Conservation (phyloP, 2,888 invertebrate genomes). For the Sarcophaga carnaria region DNA sequence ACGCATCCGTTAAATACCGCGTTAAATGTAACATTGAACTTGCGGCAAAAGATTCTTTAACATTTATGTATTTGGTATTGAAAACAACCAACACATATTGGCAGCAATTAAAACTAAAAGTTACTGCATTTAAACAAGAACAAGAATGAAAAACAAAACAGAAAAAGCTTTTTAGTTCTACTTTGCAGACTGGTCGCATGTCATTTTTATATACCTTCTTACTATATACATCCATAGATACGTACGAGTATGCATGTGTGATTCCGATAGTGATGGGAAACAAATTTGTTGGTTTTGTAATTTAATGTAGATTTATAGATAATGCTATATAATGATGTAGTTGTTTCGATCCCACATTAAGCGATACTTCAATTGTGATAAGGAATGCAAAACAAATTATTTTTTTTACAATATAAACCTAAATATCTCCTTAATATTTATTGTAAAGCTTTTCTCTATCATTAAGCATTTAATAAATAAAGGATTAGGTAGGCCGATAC, state of each 20-base stretch:
- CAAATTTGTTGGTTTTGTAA: conserved; percentile 6
- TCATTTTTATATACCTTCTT: neutral
- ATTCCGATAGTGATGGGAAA: neutral
- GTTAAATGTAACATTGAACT: conserved; percentile 52
- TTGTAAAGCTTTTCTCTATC: no score
- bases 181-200: conserved; percentile 41
- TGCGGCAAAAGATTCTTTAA: conserved; percentile 51
- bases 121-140: neutral
- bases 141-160: neutral
- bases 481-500: no score
- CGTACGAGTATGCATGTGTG: neutral
- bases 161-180: conserved; percentile 44
- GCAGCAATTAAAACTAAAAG: conserved; percentile 1
- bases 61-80: conserved; percentile 58
- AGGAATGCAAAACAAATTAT: conserved; percentile 4
- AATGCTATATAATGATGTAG: no score
- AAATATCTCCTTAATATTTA: no score
- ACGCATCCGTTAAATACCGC: conserved; percentile 50
- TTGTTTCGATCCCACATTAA: conserved; percentile 2
- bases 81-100: conserved; percentile 26
- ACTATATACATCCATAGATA: neutral
- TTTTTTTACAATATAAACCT: no score
- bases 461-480: no score
- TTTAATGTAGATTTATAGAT: no score
- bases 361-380: conserved; percentile 14